Base-by-base conservation (phyloP, 1,140 invertebrate genomes). In the Holcopasites calliopsidis region DNA sequence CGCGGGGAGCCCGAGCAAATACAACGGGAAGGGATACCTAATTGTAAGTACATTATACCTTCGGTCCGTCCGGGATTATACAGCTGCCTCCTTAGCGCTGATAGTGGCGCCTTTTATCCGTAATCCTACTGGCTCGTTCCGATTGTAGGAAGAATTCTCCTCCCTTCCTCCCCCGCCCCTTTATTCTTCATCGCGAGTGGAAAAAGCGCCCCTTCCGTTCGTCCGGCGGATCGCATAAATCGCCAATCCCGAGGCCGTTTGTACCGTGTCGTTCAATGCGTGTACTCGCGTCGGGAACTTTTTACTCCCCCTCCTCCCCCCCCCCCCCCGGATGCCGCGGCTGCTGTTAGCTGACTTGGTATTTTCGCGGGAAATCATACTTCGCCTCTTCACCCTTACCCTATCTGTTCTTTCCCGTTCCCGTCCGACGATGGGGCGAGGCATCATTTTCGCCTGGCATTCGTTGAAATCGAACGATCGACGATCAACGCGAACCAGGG, bases 21-120 rank as follows among this genome's bases (percentile, higher is more conserved):
- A 82, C 61, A 79, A 74, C 65, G 68, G 62, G 42, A 64, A 73
- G 76, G 76, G 68, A 69, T 79, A 79, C 72, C 82, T 83, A 83
- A 83, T 83, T 83, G 82, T 83, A 83, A 83, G 82, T 83, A 83
- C 80, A 83, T 83, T 83, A 83, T 83, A 83, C 77, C 72, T 70
- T 83, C 52, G 76, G 76, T 49, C 77, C 68, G 68, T 47, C 23
- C 68, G 58, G 82, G 80, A 83, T 83, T 83, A 83, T 83, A 78
- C 77, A 75, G 80, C 82, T 83, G 80, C 82, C 83, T 83, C 82
- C 79, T 83, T 83, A 83, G 83, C 76, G 80, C 82, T 73, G 68
- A 79, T 68, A 79, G 65, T 76, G 71, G 66, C 76, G 62, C 83
- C 81, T 83, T 82, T 82, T 82, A 83, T 82, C 50, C 52, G 49